These are phyloP conservation scores for Metopia argyrocephala DNA, from an alignment of 2,888 invertebrate species.

Conservation along the genomic window DNA sequence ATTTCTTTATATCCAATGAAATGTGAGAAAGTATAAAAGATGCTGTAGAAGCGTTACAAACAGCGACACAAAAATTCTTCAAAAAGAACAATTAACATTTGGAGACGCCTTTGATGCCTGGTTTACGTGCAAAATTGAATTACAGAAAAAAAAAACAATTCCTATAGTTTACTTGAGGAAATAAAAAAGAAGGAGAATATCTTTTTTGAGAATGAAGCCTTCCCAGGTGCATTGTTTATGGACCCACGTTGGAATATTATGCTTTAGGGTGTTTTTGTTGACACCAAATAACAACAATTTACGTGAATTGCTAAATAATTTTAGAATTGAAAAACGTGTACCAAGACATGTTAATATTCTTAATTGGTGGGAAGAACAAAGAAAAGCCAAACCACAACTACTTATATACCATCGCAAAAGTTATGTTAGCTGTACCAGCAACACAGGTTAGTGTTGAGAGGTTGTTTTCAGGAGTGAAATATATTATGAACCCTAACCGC, in stretches of 20 bases:
- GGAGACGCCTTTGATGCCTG: slow-evolving; percentile 9
- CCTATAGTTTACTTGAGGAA: not conserved
- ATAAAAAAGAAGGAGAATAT: slow-evolving; percentile 4
- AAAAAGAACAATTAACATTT: slow-evolving; percentile 10
- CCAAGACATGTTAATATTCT: no score
- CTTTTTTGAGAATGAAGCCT: slow-evolving; percentile 15
- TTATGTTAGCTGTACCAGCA: not conserved
- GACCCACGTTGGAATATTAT: slow-evolving; percentile 3
- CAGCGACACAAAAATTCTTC: not conserved
- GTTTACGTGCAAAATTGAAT: slow-evolving; percentile 8
- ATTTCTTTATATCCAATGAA: slow-evolving; percentile 5
- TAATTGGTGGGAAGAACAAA: not conserved
- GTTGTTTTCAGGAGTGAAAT: slow-evolving; percentile 4
- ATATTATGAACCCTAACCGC: no score
- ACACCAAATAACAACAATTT: not conserved
- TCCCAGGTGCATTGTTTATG: not conserved
- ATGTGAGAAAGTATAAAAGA: slow-evolving; percentile 5
- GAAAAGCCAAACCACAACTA: not conserved
- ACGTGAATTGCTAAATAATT: no score
- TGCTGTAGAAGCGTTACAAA: not conserved
- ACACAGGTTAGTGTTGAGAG: not conserved
- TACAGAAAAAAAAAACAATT: not conserved
- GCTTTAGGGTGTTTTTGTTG: not conserved
- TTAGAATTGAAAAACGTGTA: no score
- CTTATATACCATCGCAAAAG: not conserved